These are phyloP conservation scores for Sinocyclocheilus anshuiensis DNA, from an alignment of 2,113 vertebrate genomes.

Conservation along the genomic window DNA sequence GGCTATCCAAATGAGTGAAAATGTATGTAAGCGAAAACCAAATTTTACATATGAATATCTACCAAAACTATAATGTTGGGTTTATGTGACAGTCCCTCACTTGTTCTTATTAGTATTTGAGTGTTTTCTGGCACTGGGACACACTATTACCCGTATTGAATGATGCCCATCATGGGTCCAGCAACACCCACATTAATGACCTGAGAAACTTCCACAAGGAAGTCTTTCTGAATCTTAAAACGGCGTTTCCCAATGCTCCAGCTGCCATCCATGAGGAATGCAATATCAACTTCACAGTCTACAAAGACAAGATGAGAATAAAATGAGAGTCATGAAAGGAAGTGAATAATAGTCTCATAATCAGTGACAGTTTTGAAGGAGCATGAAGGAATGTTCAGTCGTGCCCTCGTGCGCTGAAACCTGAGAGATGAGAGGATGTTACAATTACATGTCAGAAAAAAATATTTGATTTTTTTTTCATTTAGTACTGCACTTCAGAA, in stretches of 20 bases:
- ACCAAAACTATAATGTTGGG: neutral
- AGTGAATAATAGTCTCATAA: neutral
- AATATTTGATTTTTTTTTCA: no score
- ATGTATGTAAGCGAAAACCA: neutral
- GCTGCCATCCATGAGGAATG: constrained; percentile 93
- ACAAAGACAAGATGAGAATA: constrained; percentile 35
- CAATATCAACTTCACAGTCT: constrained; percentile 93
- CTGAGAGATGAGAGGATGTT: constrained; percentile 68
- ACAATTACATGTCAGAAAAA: neutral
- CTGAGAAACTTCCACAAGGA: constrained; percentile 84
- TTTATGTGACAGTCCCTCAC: neutral
- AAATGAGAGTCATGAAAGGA: neutral
- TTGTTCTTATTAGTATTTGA: neutral
- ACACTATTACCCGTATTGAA: constrained; percentile 90
- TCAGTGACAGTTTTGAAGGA: neutral
- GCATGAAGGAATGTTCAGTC: constrained; percentile 66
- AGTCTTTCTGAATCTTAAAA: constrained; percentile 94
- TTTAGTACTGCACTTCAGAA: no score
- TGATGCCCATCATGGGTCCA: constrained; percentile 92
- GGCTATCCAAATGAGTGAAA: neutral
- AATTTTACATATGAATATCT: neutral
- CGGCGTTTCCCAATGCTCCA: constrained; percentile 93
- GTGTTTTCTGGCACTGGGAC: neutral
- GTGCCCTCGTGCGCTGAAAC: constrained; percentile 76
- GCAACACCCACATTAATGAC: constrained; percentile 81